These are phyloP conservation scores for Epinotia bilunana DNA, from an alignment of 2,888 invertebrate species.

Conservation along the genomic window DNA sequence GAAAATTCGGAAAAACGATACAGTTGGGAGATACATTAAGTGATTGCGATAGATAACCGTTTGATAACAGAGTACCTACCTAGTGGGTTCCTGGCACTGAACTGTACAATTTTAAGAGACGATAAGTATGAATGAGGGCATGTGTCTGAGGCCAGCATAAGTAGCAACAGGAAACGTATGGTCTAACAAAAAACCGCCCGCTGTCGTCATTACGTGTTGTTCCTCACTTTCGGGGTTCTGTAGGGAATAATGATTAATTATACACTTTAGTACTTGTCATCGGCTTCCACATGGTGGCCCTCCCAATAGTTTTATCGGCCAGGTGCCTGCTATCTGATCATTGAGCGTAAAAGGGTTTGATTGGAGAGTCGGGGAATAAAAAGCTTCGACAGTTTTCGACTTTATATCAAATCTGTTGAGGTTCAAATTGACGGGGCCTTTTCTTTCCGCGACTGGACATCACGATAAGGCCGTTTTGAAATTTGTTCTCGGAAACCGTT, in stretches of 20 bases:
- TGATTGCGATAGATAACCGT: too few species aligned
- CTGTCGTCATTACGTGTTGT: constrained; percentile 71
- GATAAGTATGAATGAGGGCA: background rate
- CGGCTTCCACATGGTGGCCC: constrained; percentile 66
- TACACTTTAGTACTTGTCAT: constrained; percentile 80
- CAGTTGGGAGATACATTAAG: too few species aligned
- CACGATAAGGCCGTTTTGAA: constrained; percentile 54
- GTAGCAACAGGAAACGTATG: constrained; percentile 72
- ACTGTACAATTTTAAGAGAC: too few species aligned
- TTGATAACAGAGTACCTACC: too few species aligned
- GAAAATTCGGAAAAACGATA: too few species aligned
- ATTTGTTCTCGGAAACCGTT: constrained; percentile 51
- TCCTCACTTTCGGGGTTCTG: constrained; percentile 63
- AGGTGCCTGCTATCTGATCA: constrained; percentile 81
- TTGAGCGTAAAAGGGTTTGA: constrained; percentile 74
- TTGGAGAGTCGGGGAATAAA: constrained; percentile 43
- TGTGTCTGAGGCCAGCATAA: constrained; percentile 41
- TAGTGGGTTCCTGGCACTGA: too few species aligned
- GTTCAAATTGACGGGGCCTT: background rate
- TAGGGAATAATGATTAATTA: constrained; percentile 81
- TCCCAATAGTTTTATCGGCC: constrained; percentile 74
- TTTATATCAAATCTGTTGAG: background rate
- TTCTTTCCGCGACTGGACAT: constrained; percentile 53
- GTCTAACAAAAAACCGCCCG: constrained; percentile 70
- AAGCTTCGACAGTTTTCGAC: background rate